Percentiles rank a stretch among this genome's conserved stretches.
These are phyloP conservation scores for Eristalis arbustorum DNA, from an alignment of 2,888 invertebrate species.

Conservation along the genomic window DNA sequence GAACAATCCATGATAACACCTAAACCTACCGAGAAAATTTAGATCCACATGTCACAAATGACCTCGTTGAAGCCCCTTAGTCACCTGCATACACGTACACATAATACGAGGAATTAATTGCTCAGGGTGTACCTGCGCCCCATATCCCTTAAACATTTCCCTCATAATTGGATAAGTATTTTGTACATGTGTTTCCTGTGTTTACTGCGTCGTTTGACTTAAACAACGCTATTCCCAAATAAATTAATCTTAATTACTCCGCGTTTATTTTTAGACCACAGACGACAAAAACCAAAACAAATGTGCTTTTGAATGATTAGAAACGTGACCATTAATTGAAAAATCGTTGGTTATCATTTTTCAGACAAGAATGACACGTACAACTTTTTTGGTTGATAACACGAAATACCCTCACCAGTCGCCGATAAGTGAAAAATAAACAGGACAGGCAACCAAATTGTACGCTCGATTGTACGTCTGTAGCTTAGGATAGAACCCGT, in stretches of 20 bases:
- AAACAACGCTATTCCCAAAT: neutral
- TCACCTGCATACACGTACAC: too few relatives aligned
- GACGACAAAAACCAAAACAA: neutral
- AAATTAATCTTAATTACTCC: neutral
- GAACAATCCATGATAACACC: too few relatives aligned
- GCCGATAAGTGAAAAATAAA: too few relatives aligned
- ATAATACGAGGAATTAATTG: too few relatives aligned
- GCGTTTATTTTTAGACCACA: constrained; percentile 3
- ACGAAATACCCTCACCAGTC: neutral
- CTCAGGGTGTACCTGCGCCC: too few relatives aligned
- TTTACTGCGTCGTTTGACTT: neutral
- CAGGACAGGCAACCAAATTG: too few relatives aligned
- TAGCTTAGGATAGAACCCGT: too few relatives aligned
- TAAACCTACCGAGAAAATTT: too few relatives aligned
- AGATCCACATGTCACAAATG: too few relatives aligned
- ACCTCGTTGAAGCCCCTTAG: too few relatives aligned
- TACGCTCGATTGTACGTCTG: too few relatives aligned
- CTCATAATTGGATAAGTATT: neutral
- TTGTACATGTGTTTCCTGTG: neutral
- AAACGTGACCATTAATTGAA: constrained; percentile 12
- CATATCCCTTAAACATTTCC: neutral
- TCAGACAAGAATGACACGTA: neutral
- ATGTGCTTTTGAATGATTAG: neutral
- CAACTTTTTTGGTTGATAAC: neutral
- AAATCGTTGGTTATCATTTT: neutral